Evolutionary conservation across 2,888 invertebrate species (phyloP).

Genomic region (Pediacus dermestoides): DNA sequence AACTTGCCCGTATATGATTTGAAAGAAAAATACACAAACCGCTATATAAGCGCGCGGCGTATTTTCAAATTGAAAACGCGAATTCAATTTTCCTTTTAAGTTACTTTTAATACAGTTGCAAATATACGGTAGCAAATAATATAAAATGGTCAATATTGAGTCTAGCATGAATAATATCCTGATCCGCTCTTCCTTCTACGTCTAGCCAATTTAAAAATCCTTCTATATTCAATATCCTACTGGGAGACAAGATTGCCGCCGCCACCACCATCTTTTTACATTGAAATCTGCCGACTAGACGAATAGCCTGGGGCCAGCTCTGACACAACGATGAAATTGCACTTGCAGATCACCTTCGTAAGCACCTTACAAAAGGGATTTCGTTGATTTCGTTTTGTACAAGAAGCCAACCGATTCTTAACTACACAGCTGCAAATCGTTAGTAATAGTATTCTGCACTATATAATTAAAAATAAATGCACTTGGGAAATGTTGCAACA

Average conservation of each 20-base stretch:
- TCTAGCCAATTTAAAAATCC: constrained; percentile 23
- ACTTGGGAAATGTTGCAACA: too few species aligned
- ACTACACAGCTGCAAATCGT: too few species aligned
- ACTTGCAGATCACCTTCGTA: too few species aligned
- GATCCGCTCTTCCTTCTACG: constrained; percentile 16
- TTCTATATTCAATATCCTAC: constrained; percentile 21
- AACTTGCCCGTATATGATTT: neutral
- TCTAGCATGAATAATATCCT: constrained; percentile 21
- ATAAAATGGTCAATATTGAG: constrained; percentile 31
- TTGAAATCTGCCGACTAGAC: constrained; percentile 18
- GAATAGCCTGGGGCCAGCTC: constrained; percentile 12
- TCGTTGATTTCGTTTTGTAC: too few species aligned
- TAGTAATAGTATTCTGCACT: too few species aligned
- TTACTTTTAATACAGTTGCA: constrained; percentile 26
- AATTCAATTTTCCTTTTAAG: constrained; percentile 29
- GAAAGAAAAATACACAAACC: constrained; percentile 14
- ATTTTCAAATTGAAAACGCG: constrained; percentile 29
- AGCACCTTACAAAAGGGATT: too few species aligned
- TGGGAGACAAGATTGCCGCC: constrained; percentile 7
- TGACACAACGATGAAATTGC: neutral
- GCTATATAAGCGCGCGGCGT: too few species aligned
- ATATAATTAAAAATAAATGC: too few species aligned
- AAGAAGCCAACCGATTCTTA: too few species aligned
- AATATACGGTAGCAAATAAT: constrained; percentile 25
- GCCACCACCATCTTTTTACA: constrained; percentile 11